phyloP scores from a whole-genome alignment of 2,888 invertebrate genomes.

The Drosophila nr. perissopoda region DNA sequence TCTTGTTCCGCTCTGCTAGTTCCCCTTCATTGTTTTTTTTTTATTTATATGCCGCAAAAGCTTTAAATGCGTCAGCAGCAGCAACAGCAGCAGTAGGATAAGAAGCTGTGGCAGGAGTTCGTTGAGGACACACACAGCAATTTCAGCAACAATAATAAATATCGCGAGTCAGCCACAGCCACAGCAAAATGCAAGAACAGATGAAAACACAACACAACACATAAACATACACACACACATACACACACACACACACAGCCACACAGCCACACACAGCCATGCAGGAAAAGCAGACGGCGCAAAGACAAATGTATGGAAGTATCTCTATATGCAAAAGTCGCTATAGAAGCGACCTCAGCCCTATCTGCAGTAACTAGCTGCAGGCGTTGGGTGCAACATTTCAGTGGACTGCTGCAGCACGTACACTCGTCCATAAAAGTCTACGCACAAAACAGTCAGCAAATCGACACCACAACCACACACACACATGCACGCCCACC shows the following conservation, averaged over 20 bases:
- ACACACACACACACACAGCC: slow-evolving; percentile 4
- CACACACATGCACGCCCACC: slow-evolving; percentile 3
- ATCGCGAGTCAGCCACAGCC: slow-evolving; percentile 77
- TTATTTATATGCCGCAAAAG: slow-evolving; percentile 79
- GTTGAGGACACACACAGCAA: slow-evolving; percentile 67
- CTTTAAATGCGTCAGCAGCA: slow-evolving; percentile 77
- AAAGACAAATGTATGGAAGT: slow-evolving; percentile 31
- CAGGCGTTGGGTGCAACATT: slow-evolving; percentile 44
- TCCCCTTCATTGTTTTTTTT: slow-evolving; percentile 24
- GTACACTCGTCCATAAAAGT: slow-evolving; percentile 40
- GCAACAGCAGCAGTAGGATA: slow-evolving; percentile 20
- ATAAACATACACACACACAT: slow-evolving; percentile 34
- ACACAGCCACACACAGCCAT: slow-evolving; percentile 20
- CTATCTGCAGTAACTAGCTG: slow-evolving; percentile 54
- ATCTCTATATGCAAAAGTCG: slow-evolving; percentile 50
- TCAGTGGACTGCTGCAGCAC: slow-evolving; percentile 21
- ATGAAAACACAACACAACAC: slow-evolving; percentile 32
- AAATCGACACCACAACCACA: slow-evolving; percentile 31
- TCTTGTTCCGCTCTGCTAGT: slow-evolving; percentile 72
- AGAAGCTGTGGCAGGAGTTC: slow-evolving; percentile 23
- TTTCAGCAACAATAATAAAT: slow-evolving; percentile 78
- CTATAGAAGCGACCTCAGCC: background rate
- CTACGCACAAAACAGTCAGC: slow-evolving; percentile 21
- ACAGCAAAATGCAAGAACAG: slow-evolving; percentile 54
- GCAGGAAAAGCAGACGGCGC: slow-evolving; percentile 7